phyloP scores from a whole-genome alignment of 2,888 invertebrate species.

The Eilema griseolum region DNA sequence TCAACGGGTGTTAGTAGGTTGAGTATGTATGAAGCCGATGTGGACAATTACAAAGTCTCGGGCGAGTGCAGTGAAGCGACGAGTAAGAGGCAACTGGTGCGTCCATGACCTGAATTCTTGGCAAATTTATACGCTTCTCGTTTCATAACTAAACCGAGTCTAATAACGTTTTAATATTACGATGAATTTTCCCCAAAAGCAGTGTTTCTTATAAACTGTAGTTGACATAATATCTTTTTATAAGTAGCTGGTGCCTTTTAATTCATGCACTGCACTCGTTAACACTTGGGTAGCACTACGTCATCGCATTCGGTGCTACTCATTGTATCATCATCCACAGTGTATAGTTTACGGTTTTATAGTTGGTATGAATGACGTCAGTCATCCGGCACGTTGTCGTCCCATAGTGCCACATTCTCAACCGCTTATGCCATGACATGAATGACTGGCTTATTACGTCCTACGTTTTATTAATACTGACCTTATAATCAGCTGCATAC shows the following conservation, averaged over 20 bases:
- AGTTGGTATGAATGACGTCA: conserved; percentile 80
- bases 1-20: conserved; percentile 48
- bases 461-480: conserved; percentile 67
- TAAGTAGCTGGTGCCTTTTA: conserved; percentile 35
- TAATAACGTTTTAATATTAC: conserved; percentile 59
- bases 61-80: conserved; percentile 78
- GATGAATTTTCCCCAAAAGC: conserved; percentile 51
- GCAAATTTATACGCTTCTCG: conserved; percentile 72
- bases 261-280: conserved; percentile 58
- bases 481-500: conserved; percentile 67
- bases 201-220: conserved; percentile 6
- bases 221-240: conserved; percentile 9
- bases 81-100: conserved; percentile 78
- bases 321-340: conserved; percentile 76
- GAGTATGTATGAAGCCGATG: conserved; percentile 57
- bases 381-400: conserved; percentile 64
- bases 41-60: conserved; percentile 69
- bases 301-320: conserved; percentile 64
- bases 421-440: conserved; percentile 65
- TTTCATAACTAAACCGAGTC: conserved; percentile 69
- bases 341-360: conserved; percentile 69
- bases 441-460: conserved; percentile 69
- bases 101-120: conserved; percentile 81
- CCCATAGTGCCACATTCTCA: conserved; percentile 61
- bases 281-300: conserved; percentile 59